phyloP scores from a whole-genome alignment of 92 coral and sea anemone genomes.

The Desmophyllum pertusum region DNA sequence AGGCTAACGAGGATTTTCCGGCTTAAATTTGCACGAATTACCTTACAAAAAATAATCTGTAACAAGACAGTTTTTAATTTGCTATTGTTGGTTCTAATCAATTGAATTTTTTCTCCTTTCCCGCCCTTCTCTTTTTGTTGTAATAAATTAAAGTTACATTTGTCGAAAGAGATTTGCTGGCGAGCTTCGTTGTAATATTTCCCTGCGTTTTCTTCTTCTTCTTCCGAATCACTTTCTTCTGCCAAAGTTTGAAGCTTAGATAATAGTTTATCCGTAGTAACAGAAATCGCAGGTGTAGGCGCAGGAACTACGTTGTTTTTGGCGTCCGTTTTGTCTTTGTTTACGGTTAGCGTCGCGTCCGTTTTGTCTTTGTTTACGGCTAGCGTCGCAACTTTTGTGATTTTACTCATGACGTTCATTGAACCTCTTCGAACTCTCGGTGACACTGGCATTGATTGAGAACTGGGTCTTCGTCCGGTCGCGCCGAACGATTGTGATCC shows the following conservation, averaged over 20 bases:
- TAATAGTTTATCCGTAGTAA: slow-evolving; percentile 37
- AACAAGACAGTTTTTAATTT: neutral
- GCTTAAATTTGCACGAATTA: neutral
- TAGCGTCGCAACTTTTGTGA: slow-evolving; percentile 30
- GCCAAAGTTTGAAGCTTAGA: slow-evolving; percentile 66
- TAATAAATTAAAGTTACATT: neutral
- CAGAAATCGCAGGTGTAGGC: neutral
- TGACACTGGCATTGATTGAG: slow-evolving; percentile 34
- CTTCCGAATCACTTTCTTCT: slow-evolving; percentile 68
- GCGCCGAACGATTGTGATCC: slow-evolving; percentile 44
- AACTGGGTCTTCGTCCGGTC: slow-evolving; percentile 47
- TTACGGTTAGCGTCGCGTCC: slow-evolving; percentile 1
- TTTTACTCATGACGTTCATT: slow-evolving; percentile 59
- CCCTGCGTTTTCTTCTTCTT: slow-evolving; percentile 45
- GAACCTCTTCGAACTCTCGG: slow-evolving; percentile 80
- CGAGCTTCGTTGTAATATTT: slow-evolving; percentile 62
- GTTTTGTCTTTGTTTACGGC: slow-evolving; percentile 25
- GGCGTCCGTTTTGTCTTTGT: slow-evolving; percentile 22
- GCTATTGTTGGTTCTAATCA: neutral
- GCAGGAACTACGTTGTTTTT: neutral
- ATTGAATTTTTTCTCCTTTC: neutral
- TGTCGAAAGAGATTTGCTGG: slow-evolving; percentile 60
- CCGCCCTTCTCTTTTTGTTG: neutral
- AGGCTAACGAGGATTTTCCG: neutral
- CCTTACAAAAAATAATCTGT: neutral